A percentile compares a stretch with the other conserved stretches of the same genome.
phyloP scores from a whole-genome alignment of 2,888 invertebrate species.

The Anorthoa munda region DNA sequence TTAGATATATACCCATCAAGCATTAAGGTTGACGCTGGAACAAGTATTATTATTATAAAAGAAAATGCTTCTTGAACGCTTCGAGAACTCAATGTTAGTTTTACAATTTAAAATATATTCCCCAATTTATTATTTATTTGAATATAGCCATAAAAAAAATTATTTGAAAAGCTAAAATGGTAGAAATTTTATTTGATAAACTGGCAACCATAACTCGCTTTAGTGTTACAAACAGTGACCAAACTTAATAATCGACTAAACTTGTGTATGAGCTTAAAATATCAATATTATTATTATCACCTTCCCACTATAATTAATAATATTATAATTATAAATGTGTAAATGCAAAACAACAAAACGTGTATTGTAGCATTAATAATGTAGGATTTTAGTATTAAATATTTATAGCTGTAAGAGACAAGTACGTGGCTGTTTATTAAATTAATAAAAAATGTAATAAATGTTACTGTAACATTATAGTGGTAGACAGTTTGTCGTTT shows the following conservation, averaged over 20 bases:
- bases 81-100: slow-evolving; percentile 48
- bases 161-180: neutral
- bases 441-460: neutral
- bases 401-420: slow-evolving; percentile 24
- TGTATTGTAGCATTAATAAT: slow-evolving; percentile 82
- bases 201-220: slow-evolving; percentile 23
- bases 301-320: slow-evolving; percentile 19
- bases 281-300: slow-evolving; percentile 2
- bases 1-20: slow-evolving; percentile 71
- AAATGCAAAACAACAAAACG: slow-evolving; percentile 68
- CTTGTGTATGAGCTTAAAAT: slow-evolving; percentile 34
- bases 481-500: slow-evolving; percentile 14
- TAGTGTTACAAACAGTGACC: slow-evolving; percentile 5
- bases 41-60: slow-evolving; percentile 77
- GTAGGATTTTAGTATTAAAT: slow-evolving; percentile 52
- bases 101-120: slow-evolving; percentile 21
- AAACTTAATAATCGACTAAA: slow-evolving; percentile 49
- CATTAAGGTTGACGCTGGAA: slow-evolving; percentile 89
- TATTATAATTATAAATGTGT: slow-evolving; percentile 44
- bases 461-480: too few species aligned
- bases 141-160: neutral
- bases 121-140: slow-evolving; percentile 1
- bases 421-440: slow-evolving; percentile 33
- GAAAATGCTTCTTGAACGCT: slow-evolving; percentile 58
- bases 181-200: slow-evolving; percentile 11